Conservation (phyloP, 2,888 invertebrate species). For the Linnaemya tessellans region DNA sequence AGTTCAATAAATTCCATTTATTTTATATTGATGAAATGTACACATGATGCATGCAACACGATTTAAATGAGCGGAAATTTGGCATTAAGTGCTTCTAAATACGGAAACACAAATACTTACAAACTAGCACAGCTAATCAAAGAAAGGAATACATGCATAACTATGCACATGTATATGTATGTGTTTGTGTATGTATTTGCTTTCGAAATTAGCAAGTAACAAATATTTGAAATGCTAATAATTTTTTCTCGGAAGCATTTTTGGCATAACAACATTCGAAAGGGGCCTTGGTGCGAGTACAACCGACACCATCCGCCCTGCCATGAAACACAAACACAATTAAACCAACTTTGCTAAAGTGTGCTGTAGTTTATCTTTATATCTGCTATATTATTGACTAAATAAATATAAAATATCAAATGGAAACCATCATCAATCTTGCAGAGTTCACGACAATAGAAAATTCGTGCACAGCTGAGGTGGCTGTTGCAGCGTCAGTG, state of each 20-base stretch:
- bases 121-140: background rate
- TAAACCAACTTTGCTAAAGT: constrained; percentile 22
- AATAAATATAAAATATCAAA: constrained; percentile 66
- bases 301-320: constrained; percentile 13
- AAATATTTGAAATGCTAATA: constrained; percentile 67
- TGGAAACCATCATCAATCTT: constrained; percentile 68
- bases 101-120: constrained; percentile 26
- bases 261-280: constrained; percentile 15
- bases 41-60: constrained; percentile 48
- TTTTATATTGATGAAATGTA: constrained; percentile 39
- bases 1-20: background rate
- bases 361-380: constrained; percentile 9
- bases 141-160: background rate
- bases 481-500: constrained; percentile 10
- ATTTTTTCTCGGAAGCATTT: constrained; percentile 34
- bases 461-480: background rate
- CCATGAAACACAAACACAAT: constrained; percentile 30
- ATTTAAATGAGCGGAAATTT: constrained; percentile 69
- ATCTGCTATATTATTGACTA: constrained; percentile 56
- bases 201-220: constrained; percentile 41
- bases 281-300: background rate
- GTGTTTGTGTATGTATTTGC: background rate
- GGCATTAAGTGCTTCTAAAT: constrained; percentile 62
- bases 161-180: background rate
- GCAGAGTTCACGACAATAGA: constrained; percentile 19